Conservation (phyloP, 2,888 invertebrate species). For the Pandemis corylana region DNA sequence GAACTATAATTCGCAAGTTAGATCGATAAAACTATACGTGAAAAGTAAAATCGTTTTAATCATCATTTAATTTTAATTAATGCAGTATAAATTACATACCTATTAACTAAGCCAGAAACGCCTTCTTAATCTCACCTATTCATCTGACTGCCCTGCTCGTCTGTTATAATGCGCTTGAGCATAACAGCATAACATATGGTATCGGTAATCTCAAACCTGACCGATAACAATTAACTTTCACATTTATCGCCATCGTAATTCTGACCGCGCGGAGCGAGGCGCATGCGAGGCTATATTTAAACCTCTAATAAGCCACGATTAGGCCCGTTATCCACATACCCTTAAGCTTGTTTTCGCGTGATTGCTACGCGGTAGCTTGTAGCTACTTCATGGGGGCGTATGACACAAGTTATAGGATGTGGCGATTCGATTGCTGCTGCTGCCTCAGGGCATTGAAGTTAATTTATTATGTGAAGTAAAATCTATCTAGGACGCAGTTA, state of each 20-base stretch:
- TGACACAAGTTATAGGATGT: constrained; percentile 15
- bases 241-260: constrained; percentile 38
- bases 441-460: not conserved
- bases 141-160: not conserved
- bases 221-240: constrained; percentile 38
- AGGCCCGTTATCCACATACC: constrained; percentile 54
- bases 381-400: constrained; percentile 31
- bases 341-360: constrained; percentile 54
- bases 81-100: no score
- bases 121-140: not conserved
- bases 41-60: no score
- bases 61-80: no score
- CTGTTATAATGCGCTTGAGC: not conserved
- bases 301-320: constrained; percentile 49
- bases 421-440: not conserved
- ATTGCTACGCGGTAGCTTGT: constrained; percentile 50
- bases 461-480: no score
- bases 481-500: no score
- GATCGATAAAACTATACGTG: no score
- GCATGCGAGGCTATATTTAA: constrained; percentile 32
- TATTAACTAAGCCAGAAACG: not conserved
- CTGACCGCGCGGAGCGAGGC: constrained; percentile 23
- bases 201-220: not conserved
- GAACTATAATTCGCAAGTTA: no score
- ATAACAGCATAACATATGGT: not conserved